A percentile compares a stretch with the other conserved stretches of the same genome.
These are phyloP conservation scores for Hydractinia symbiolongicarpus DNA, from an alignment of 30 jellyfish, hydroid and myxozoan species.

Conservation along the genomic window DNA sequence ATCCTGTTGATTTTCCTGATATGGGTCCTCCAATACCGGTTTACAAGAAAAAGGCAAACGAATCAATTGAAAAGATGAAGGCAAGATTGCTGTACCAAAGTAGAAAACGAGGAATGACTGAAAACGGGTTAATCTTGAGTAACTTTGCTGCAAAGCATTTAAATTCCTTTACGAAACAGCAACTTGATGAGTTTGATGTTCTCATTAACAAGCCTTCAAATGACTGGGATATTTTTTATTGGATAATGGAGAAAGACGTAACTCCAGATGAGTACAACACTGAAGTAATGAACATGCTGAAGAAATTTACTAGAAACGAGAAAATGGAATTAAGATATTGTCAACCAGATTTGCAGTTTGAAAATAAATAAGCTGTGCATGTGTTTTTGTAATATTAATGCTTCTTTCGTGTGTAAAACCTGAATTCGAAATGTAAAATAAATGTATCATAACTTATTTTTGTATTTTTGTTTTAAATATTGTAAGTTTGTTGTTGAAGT, in stretches of 20 bases:
- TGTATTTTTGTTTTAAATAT: too few relatives aligned
- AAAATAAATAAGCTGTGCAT: not conserved
- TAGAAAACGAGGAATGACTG: slow-evolving; percentile 76
- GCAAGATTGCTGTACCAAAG: slow-evolving; percentile 75
- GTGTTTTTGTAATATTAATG: too few relatives aligned
- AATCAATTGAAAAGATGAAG: slow-evolving; percentile 27
- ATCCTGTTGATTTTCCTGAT: slow-evolving; percentile 63
- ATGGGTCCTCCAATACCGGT: slow-evolving; percentile 79
- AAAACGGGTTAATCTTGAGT: slow-evolving; percentile 63
- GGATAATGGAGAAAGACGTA: slow-evolving; percentile 69
- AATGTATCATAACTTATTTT: too few relatives aligned
- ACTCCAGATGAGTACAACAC: slow-evolving; percentile 66
- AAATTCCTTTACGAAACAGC: slow-evolving; percentile 33
- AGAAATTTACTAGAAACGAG: slow-evolving; percentile 48
- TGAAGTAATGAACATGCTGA: slow-evolving; percentile 60
- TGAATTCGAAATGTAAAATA: too few relatives aligned
- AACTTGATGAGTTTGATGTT: slow-evolving; percentile 53
- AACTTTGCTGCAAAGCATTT: slow-evolving; percentile 54
- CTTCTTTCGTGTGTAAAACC: too few relatives aligned
- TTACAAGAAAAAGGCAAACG: slow-evolving; percentile 34
- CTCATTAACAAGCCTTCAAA: slow-evolving; percentile 65
- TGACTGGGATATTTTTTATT: slow-evolving; percentile 80
- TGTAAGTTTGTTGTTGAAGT: too few relatives aligned
- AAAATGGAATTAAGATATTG: slow-evolving; percentile 49
- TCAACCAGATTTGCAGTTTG: slow-evolving; percentile 43